Evolutionary conservation across 2,888 invertebrate species (phyloP), one percentile per base, ranked within the genome.

Genomic region (Steinernema hermaphroditum): DNA sequence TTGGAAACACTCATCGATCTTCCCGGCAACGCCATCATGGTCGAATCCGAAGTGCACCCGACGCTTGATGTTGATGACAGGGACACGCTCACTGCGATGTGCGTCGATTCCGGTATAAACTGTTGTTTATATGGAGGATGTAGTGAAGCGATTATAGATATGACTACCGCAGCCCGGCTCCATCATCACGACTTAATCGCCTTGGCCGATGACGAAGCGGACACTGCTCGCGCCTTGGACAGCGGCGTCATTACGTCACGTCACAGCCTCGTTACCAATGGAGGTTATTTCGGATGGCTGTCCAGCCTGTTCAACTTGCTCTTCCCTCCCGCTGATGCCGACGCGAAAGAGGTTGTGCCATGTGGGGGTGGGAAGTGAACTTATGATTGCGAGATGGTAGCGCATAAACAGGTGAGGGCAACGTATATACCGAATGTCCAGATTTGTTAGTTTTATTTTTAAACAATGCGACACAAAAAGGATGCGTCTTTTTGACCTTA

Each of bases 1-100:
- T 27, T 62, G 62, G 62, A 62, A 62, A 62, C 62, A 8, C 34
- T 62, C 32, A 16, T 62, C 32, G 62, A 62, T 27, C 62, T 62
- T 14, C 62, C 62, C 4, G 62, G 62, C 32, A 29, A 29, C 12
- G 62, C 62, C 4, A 27, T 22, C 32, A 62, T 62, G 62, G 62
- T 62, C 16, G 62, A 62, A n/a, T 62, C 62, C 16, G 62, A 62
- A n/a, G 14, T 29, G 12, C 62, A 34, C n/a, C 62, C 62, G 62
- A 29, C 29, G 16, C 2, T 62, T 2, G 62, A 62, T n/a, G 62
- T n/a, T 4, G 62, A 62, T 16, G 62, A 62, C 32, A 62, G 32
- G 32, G 62, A 62, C 34, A 62, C 62, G 2, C 12, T 62, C 8
- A 62, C 62, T 34, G 62, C 62, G 6, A 29, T 29, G 2, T 16